These are phyloP conservation scores for Scytalopus superciliaris DNA, from an alignment of 2,113 vertebrate species.

Conservation along the genomic window DNA sequence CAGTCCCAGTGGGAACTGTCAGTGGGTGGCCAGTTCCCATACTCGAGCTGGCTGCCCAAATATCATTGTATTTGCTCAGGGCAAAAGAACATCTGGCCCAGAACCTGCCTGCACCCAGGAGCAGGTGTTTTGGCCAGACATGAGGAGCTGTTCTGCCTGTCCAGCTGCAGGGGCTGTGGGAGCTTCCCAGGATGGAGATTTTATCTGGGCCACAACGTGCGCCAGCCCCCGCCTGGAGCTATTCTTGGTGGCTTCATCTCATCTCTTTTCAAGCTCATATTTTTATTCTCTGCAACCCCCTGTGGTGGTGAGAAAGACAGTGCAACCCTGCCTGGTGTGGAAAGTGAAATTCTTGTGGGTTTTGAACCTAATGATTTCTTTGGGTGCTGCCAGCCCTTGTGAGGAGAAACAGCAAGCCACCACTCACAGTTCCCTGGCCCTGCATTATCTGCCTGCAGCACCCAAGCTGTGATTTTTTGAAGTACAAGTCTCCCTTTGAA, in stretches of 20 bases:
- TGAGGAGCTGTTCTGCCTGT: neutral
- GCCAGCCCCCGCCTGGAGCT: conserved; percentile 34
- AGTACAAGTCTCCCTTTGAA: neutral
- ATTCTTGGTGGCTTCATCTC: conserved; percentile 46
- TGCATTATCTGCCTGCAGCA: neutral
- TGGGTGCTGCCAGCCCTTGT: neutral
- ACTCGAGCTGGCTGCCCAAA: neutral
- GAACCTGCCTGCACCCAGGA: accelerated
- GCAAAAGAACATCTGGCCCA: neutral
- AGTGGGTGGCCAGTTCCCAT: neutral
- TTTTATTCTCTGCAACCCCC: conserved; percentile 8
- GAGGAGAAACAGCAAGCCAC: accelerated
- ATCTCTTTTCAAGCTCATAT: neutral
- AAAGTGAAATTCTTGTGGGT: neutral
- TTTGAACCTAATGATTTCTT: neutral
- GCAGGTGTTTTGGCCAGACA: neutral
- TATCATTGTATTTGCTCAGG: neutral
- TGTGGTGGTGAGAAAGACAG: neutral
- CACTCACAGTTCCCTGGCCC: accelerated
- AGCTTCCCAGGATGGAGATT: neutral
- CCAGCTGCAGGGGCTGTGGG: accelerated
- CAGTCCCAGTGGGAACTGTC: neutral
- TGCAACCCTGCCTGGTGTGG: neutral
- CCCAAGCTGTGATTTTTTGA: neutral
- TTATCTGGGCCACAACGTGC: neutral